Base-by-base conservation (phyloP, 2,113 vertebrate species). In the Thermophis baileyi region DNA sequence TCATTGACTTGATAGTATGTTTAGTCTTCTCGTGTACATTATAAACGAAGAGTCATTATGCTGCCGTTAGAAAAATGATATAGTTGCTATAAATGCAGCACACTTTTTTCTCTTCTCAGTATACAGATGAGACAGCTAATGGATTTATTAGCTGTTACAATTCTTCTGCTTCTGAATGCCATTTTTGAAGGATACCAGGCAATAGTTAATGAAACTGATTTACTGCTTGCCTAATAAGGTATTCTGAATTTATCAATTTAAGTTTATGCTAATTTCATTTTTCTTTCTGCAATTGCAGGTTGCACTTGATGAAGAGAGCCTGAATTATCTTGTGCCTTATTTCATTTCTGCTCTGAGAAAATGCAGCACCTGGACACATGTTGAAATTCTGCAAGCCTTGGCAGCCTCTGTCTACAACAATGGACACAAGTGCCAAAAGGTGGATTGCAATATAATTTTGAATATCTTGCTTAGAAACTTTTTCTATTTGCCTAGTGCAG, bases 321-420 rank as follows among this genome's bases (percentile, higher is more conserved):
- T 99, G 96, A 97, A 98, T 92, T 98, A 97, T n/a, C 96, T 99
- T 25, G 94, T 99, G 92, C 97, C 97, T 0, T 99, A 99, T 63
- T 98, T 98, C 10, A 95, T 97, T 88, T 96, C 97, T 20, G 99
- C 98, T 1, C 93, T 99, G 91, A 98, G 97, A 30, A 96, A 96
- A 1, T 99, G 99, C 96, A 99, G 98, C 93, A 95, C 98, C 4
- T 99, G 99, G 99, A 99, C 99, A 5, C 98, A 99, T 8, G 94
- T 98, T 3, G 98, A 99, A 93, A 96, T 99, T 89, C 97, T 99
- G 93, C 98, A 99, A 93, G 99, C 99, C 0, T 96, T 99, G 87
- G 98, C 99, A 50, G 98, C 99, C 89, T 96, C 99, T 50, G 98
- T 99, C 90, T 99, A 99, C 91, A 98, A 97, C 88, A 99, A 99